A percentile compares a stretch with the other conserved stretches of the same genome.
These are phyloP conservation scores for Hyperoplus immaculatus DNA, from an alignment of 2,797 vertebrate genomes.

Conservation along the genomic window DNA sequence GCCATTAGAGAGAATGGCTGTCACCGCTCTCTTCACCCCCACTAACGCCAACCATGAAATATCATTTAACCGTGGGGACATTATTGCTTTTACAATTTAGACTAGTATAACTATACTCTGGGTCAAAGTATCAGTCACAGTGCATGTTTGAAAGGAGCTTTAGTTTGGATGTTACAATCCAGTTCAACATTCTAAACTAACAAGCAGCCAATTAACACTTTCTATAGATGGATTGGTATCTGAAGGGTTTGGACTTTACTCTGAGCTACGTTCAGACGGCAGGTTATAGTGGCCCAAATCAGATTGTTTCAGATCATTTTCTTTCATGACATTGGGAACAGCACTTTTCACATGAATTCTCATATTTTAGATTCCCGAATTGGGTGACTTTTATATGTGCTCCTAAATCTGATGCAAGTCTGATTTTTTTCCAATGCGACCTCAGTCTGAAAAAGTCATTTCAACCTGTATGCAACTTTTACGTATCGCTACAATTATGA, in stretches of 20 bases:
- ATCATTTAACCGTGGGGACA: constrained; percentile 18
- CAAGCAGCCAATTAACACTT: not conserved
- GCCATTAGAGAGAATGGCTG: constrained; percentile 34
- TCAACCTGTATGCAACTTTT: not conserved
- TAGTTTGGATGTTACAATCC: not conserved
- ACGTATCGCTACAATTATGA: too few relatives aligned
- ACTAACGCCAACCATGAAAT: not conserved
- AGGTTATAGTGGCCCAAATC: too few relatives aligned
- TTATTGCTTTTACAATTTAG: constrained; percentile 9
- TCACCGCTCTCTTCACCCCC: constrained; percentile 16
- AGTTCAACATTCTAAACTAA: not conserved
- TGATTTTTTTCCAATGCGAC: too few relatives aligned
- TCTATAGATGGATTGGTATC: not conserved
- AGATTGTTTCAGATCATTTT: too few relatives aligned
- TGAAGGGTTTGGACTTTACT: not conserved
- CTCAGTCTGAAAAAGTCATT: not conserved
- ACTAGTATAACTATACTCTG: not conserved
- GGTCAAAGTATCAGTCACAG: too few relatives aligned
- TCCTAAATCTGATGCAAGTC: too few relatives aligned
- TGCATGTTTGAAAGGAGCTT: not conserved
- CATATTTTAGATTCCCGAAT: too few relatives aligned
- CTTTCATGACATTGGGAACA: too few relatives aligned
- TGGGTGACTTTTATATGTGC: too few relatives aligned
- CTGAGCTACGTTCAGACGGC: not conserved
- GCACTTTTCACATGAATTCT: too few relatives aligned